Base-by-base conservation (phyloP, 2,888 invertebrate species). In the Lasioglossum pauxillum region DNA sequence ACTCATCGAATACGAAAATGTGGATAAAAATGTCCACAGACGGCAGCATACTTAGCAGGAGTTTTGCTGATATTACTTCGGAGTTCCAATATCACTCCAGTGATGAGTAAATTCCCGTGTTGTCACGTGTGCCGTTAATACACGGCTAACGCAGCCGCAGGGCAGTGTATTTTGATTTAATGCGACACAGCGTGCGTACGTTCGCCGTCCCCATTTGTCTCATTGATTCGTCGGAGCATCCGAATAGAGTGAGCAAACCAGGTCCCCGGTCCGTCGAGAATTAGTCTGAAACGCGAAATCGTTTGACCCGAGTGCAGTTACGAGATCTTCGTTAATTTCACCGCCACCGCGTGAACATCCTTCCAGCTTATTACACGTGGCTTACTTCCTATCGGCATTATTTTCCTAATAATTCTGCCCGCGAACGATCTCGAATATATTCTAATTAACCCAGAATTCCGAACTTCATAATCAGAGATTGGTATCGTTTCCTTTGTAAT, bases 91-190 rank as follows among this genome's bases (percentile, higher is more conserved):
- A 72, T 81, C 82, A 74, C 84, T 89, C 83, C 76, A 78, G 76
- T 72, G 81, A 53, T 75, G 31, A 69, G 69, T 71, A 76, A 83
- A 84, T 84, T 73, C 67, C 31, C 88, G 60, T 86, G 89, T 89
- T 80, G 84, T 80, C 89, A 83, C 86, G 84, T 89, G 78, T 71
- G 60, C 79, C 60, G 85, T 53, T 88, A 80, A 74, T 83, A 72
- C 75, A 75, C 69, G 88, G 64, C 86, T 88, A 89, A 89, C 84
- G 74, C 75, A 64, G 35, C 67, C 79, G 44, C 82, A 69, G 77
- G 72, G 73, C 88, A 81, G 81, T 84, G 87, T 78, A 88, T 89
- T 89, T 89, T 83, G 81, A 89, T 89, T 89, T 89, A 86, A 86
- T 86, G 80, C 82, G 69, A 81, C 80, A 75, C 49, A 53, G 57